A percentile compares a stretch with the other conserved stretches of the same genome.
Conservation (phyloP, 2,113 vertebrate species). For the Lophotis ruficrista region DNA sequence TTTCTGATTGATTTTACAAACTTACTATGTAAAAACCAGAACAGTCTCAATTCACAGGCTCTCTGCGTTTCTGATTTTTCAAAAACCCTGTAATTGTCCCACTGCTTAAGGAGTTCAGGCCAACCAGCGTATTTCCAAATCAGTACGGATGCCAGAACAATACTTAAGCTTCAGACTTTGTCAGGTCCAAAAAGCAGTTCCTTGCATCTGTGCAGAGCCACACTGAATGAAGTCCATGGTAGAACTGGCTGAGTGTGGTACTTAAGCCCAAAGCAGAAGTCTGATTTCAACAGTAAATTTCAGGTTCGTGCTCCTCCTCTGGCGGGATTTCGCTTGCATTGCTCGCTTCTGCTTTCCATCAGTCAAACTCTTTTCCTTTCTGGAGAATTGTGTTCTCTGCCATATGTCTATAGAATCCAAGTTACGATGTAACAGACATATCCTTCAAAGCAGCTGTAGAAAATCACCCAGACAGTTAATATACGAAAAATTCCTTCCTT, state of each 20-base stretch:
- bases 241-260: background rate
- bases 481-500: conserved; percentile 44
- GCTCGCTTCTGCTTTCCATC: conserved; percentile 61
- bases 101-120: conserved; percentile 22
- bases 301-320: conserved; percentile 37
- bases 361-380: conserved; percentile 38
- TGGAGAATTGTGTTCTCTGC: conserved; percentile 45
- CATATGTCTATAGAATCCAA: conserved; percentile 47
- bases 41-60: background rate
- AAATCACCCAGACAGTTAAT: conserved; percentile 61
- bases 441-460: conserved; percentile 64
- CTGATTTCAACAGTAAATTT: conserved; percentile 23
- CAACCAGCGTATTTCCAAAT: background rate
- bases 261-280: conserved; percentile 27
- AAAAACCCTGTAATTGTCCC: conserved; percentile 1
- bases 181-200: background rate
- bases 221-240: background rate
- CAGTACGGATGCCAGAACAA: conserved; percentile 14
- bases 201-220: conserved; percentile 7
- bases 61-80: background rate
- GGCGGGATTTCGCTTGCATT: conserved; percentile 27
- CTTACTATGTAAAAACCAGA: background rate
- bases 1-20: conserved; percentile 60
- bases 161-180: background rate
- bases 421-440: conserved; percentile 49